Percentiles rank a stretch among this genome's conserved stretches.
Conservation (phyloP, 2,113 vertebrate species). For the Oncorhynchus tshawytscha region DNA sequence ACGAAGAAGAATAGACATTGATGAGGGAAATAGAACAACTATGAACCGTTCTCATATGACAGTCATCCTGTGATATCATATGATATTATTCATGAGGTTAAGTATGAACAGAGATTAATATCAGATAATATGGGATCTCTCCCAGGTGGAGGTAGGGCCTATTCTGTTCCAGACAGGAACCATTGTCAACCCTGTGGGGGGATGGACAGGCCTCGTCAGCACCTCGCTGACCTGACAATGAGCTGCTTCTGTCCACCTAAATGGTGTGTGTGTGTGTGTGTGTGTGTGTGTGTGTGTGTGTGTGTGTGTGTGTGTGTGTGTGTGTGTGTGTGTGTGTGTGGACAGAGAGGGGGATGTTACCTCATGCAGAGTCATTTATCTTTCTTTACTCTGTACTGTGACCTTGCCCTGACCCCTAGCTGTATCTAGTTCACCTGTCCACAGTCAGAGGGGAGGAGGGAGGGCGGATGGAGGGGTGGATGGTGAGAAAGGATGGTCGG, state of each 20-base stretch:
- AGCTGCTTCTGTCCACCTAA: conserved; percentile 78
- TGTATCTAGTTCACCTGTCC: conserved; percentile 86
- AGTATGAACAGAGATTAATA: conserved; percentile 40
- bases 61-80: neutral
- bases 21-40: neutral
- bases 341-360: conserved; percentile 63
- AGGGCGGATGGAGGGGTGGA: neutral
- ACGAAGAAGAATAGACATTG: neutral
- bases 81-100: conserved; percentile 33
- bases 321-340: conserved; percentile 51
- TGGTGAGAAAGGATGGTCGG: neutral
- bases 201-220: conserved; percentile 72
- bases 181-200: conserved; percentile 64
- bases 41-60: neutral
- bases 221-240: conserved; percentile 79
- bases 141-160: conserved; percentile 69
- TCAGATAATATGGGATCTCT: conserved; percentile 40
- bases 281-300: conserved; percentile 5
- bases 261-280: conserved; percentile 59
- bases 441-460: conserved; percentile 62
- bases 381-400: conserved; percentile 70
- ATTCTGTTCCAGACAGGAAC: conserved; percentile 63
- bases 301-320: conserved; percentile 49
- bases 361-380: conserved; percentile 78
- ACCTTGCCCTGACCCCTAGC: conserved; percentile 85